Base-by-base conservation (phyloP, 1,140 invertebrate species). In the Druon quercuslanigerum region DNA sequence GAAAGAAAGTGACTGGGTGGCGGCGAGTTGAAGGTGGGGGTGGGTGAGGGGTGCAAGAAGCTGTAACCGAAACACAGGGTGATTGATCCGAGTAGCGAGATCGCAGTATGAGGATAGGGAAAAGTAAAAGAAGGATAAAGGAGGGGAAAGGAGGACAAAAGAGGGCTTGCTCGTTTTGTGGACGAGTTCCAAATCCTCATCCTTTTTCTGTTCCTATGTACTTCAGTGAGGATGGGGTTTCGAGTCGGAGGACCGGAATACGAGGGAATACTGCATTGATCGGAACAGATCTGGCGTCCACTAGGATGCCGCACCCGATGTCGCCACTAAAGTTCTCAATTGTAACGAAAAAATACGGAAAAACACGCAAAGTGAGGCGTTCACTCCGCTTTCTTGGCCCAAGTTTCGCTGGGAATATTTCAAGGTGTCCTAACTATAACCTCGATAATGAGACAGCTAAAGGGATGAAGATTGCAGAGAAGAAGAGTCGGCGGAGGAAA, bases 151-250 rank as follows among this genome's bases (percentile, higher is more conserved):
- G 17, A 66, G 40, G 60, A 66, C 16, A 66, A 4, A 40, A 54
- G 73, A 54, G 52, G 46, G 46, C 56, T 57, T 57, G 40, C 52
- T 57, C 52, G 54, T 71, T 71, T 76, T 20, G 70, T 84, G 84
- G 83, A 85, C 70, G 70, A 52, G 40, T 80, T 85, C 77, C 79
- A 84, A 85, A 85, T 83, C 74, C 73, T 75, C 78, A 50, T 72
- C 72, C 77, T 60, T 46, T 72, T 51, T 71, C 70, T 25, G n/a
- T 17, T 54, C 25, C 40, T 20, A 40, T 66, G 60, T 66, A 66
- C 60, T 66, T 40, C 60, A 66, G 33, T 66, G 60, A 66, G 25
- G 60, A 66, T 16, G 20, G 60, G 25, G 60, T 66, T 66, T 66
- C 19, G 50, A 71, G 17, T 25, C 50, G 71, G 70, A 33, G 52